A percentile compares a stretch with the other conserved stretches of the same genome.
phyloP scores from a whole-genome alignment of 2,113 vertebrate species.

The Sinocyclocheilus grahami region DNA sequence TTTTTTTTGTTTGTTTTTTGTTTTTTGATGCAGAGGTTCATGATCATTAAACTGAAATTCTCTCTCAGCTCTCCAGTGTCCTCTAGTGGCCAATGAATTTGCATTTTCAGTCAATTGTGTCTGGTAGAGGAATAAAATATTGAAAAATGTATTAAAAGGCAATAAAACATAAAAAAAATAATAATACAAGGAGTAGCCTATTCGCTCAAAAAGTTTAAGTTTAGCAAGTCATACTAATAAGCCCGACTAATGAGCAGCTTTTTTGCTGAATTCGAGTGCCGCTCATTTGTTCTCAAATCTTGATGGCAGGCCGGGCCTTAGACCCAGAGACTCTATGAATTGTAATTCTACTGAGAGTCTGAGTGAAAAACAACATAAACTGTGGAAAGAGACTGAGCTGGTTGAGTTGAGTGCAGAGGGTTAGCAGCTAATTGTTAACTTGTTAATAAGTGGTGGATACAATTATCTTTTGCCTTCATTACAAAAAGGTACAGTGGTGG shows the following conservation, averaged over 20 bases:
- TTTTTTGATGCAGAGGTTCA: background rate
- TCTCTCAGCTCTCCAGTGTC: constrained; percentile 35
- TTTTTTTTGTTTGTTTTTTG: too few species aligned
- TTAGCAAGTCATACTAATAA: constrained; percentile 28
- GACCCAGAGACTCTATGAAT: background rate
- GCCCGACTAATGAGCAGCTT: constrained; percentile 10
- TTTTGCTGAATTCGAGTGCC: background rate
- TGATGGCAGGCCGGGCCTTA: constrained; percentile 8
- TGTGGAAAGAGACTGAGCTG: background rate
- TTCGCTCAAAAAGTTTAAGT: constrained; percentile 11
- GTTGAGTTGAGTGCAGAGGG: background rate
- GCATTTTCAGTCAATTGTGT: background rate
- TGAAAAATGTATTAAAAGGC: background rate
- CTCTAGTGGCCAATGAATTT: constrained; percentile 40
- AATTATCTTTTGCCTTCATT: background rate
- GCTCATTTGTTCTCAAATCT: constrained; percentile 38
- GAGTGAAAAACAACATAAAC: constrained; percentile 27
- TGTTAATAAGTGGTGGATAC: background rate
- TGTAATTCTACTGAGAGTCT: constrained; percentile 22
- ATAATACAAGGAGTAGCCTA: background rate
- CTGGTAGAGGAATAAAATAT: background rate
- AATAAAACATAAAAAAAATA: constrained; percentile 6
- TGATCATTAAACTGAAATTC: background rate
- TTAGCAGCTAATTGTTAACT: background rate
- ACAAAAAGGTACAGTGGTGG: background rate